Conservation (phyloP, 2,797 vertebrate species). For the Kryptopterus vitreolus region DNA sequence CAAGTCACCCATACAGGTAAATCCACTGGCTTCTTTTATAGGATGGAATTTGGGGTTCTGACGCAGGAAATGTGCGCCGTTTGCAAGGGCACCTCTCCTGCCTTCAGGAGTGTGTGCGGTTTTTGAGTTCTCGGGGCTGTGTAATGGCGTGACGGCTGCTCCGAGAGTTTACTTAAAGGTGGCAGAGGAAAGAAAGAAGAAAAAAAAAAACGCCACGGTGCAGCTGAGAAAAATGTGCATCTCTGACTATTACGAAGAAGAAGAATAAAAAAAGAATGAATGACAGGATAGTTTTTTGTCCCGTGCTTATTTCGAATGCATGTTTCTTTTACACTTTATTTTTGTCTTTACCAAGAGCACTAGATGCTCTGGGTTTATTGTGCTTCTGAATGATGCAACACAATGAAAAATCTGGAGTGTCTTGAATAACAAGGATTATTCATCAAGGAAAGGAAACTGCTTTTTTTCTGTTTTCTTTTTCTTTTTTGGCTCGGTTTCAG, state of each 20-base stretch:
- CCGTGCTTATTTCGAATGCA: constrained; percentile 13
- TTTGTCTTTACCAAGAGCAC: constrained; percentile 25
- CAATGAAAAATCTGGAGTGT: constrained; percentile 46
- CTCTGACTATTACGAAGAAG: not conserved
- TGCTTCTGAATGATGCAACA: constrained; percentile 54
- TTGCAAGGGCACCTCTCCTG: not conserved
- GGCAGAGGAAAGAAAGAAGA: constrained; percentile 10
- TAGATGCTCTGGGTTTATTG: constrained; percentile 31
- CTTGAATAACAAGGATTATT: constrained; percentile 36
- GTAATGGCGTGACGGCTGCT: constrained; percentile 3
- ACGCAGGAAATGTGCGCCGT: not conserved
- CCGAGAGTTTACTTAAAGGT: constrained; percentile 8
- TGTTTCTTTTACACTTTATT: constrained; percentile 29
- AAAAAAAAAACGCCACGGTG: not conserved
- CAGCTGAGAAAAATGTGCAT: constrained; percentile 4
- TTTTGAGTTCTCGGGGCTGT: not conserved
- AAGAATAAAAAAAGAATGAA: not conserved
- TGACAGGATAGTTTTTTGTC: constrained; percentile 19
- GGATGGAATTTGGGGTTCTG: constrained; percentile 13
- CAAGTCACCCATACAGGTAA: constrained; percentile 36
- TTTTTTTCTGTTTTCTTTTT: not conserved
- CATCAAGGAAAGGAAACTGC: constrained; percentile 4
- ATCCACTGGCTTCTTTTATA: constrained; percentile 16
- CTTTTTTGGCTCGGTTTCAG: not conserved
- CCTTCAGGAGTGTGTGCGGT: not conserved